Evolutionary conservation across 2,888 invertebrate species (phyloP), one percentile per base, ranked within the genome.

Genomic region (Synergus laeviventris): DNA sequence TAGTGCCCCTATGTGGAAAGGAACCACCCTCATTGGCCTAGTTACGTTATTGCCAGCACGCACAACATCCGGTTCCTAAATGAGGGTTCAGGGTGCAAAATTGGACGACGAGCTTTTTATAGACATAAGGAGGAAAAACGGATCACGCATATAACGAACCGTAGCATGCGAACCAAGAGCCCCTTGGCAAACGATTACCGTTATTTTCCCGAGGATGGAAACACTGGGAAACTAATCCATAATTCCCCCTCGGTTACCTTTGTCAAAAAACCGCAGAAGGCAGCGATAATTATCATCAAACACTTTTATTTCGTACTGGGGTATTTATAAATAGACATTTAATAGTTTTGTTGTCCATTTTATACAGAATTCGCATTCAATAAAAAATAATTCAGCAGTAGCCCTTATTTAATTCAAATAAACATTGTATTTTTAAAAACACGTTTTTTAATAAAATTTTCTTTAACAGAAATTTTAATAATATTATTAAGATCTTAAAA

Each of bases 1-100:
- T 59, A 59, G 21, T 59, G 21, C 59, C 59, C 59, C 59, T 59
- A 24, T 24, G 21, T 59, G 5, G 59, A 59, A 59, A 59, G 12
- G 59, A 59, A 24, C 59, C 59, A 59, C 59, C 59, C 59, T 59
- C 59, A 59, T 59, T 59, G 59, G 59, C 59, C 59, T 59, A 59
- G 59, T 59, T 59, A 59, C 59, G 59, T 59, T 59, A 59, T 59
- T 59, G 59, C 59, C 24, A 59, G 24, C 59, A 79, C 79, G 79
- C 74, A 77, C 75, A 79, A 81, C 81, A 79, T 79, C 81, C 81
- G 81, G 81, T 73, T 73, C 49, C 78, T 77, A 77, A 77, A 79
- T 76, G 81, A 81, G 81, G 78, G 78, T 77, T 81, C 77, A 74
- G 81, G 81, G 81, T 81, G 81, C 81, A 78, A 81, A 79, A 79